These are phyloP conservation scores for Polylopha cassiicola DNA, from an alignment of 2,888 invertebrate genomes.

Conservation along the genomic window DNA sequence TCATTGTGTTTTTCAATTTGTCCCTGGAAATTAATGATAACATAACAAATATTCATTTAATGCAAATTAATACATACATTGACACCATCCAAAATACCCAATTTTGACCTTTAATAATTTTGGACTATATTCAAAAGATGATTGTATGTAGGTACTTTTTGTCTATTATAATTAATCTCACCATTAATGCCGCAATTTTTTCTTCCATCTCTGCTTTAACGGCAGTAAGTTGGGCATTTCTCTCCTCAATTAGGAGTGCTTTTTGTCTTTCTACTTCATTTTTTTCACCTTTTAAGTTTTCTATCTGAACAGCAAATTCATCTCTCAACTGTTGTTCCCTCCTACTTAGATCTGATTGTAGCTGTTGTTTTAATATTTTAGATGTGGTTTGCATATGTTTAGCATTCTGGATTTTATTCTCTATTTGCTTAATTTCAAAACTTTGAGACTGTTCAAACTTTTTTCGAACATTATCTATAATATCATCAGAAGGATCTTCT, in stretches of 20 bases:
- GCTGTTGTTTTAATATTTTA: constrained; percentile 58
- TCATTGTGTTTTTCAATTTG: constrained; percentile 62
- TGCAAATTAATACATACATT: constrained; percentile 1
- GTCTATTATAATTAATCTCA: too few species aligned
- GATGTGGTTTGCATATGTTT: constrained; percentile 59
- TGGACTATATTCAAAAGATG: too few species aligned
- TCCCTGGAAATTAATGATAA: constrained; percentile 38
- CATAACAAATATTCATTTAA: constrained; percentile 1
- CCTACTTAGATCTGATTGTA: constrained; percentile 61
- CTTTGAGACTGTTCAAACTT: constrained; percentile 66
- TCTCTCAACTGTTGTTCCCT: constrained; percentile 64
- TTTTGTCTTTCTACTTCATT: constrained; percentile 70
- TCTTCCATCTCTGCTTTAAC: constrained; percentile 55
- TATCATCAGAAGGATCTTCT: constrained; percentile 27
- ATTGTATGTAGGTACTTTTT: too few species aligned
- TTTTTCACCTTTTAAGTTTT: constrained; percentile 65
- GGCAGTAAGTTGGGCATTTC: constrained; percentile 51
- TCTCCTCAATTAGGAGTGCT: constrained; percentile 55
- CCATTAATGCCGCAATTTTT: constrained; percentile 58
- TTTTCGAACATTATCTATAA: constrained; percentile 54
- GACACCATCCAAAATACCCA: too few species aligned
- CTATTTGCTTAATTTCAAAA: constrained; percentile 59
- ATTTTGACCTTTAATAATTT: too few species aligned
- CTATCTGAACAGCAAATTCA: constrained; percentile 61
- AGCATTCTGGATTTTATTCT: constrained; percentile 60